phyloP scores from a whole-genome alignment of 2,888 invertebrate species.

The Caenorhabditis wallacei region DNA sequence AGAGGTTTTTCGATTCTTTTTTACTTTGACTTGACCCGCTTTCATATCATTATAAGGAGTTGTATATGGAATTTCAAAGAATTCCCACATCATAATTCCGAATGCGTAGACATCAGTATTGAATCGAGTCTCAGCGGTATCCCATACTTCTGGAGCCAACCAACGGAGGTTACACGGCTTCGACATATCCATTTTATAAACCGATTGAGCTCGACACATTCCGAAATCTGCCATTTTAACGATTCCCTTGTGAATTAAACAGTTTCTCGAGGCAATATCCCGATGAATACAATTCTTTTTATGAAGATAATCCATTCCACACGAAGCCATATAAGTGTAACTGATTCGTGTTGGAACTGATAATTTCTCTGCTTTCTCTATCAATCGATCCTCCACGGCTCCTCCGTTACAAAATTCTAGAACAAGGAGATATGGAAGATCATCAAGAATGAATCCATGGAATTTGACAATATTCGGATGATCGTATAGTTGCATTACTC shows the following conservation, averaged over 20 bases:
- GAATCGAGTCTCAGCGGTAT: conserved; percentile 76
- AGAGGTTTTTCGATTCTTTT: background rate
- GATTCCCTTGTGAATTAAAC: conserved; percentile 72
- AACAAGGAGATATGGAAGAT: conserved; percentile 77
- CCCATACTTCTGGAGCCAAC: conserved; percentile 80
- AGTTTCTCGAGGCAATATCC: conserved; percentile 79
- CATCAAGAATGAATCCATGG: conserved; percentile 78
- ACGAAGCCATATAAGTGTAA: conserved; percentile 56
- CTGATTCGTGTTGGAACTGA: conserved; percentile 13
- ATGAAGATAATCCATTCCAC: conserved; percentile 79
- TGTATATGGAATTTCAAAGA: conserved; percentile 76
- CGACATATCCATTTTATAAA: conserved; percentile 73
- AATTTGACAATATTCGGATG: conserved; percentile 80
- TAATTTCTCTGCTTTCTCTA: background rate
- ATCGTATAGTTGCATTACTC: conserved; percentile 80
- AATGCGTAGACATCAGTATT: conserved; percentile 79
- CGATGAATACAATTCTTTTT: conserved; percentile 78
- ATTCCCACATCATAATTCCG: conserved; percentile 78
- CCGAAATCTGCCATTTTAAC: conserved; percentile 80
- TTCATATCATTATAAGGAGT: conserved; percentile 76
- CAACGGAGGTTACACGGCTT: conserved; percentile 79
- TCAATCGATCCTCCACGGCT: conserved; percentile 60
- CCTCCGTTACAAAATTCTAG: conserved; percentile 78
- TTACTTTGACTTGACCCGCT: conserved; percentile 74
- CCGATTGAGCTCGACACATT: conserved; percentile 19